These are phyloP conservation scores for Genyomyrus donnyi DNA, from an alignment of 2,113 vertebrate genomes.

Conservation along the genomic window DNA sequence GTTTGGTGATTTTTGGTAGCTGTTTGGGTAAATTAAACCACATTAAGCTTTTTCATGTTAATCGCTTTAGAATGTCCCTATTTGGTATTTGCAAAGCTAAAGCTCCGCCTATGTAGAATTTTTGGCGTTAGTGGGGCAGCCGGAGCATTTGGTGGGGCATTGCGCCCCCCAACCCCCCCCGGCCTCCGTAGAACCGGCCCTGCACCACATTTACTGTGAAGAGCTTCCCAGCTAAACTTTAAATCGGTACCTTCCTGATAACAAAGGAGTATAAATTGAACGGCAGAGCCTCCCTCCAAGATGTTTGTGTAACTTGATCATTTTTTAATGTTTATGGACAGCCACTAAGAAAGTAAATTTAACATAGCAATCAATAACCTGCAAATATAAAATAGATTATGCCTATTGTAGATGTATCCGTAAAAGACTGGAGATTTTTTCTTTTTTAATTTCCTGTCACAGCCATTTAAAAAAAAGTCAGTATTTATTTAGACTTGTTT, in stretches of 20 bases:
- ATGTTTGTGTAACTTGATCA: background rate
- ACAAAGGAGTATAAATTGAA: background rate
- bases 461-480: background rate
- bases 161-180: too few species aligned
- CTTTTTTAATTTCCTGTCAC: background rate
- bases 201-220: background rate
- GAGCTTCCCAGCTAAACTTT: background rate
- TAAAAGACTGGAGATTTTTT: background rate
- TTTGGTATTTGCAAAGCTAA: too few species aligned
- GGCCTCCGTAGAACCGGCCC: too few species aligned
- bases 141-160: too few species aligned
- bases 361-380: background rate
- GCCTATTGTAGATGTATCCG: background rate
- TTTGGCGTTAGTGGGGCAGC: too few species aligned
- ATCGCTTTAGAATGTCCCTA: too few species aligned
- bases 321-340: background rate
- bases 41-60: too few species aligned
- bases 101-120: too few species aligned
- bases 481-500: background rate
- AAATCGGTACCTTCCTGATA: background rate
- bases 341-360: background rate
- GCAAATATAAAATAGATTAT: background rate
- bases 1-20: too few species aligned
- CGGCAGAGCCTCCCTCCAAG: background rate
- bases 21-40: too few species aligned